Evolutionary conservation across 35 echinoderm and acorn worm genomes (phyloP).

Genomic region (Ophiothrix spiculata): DNA sequence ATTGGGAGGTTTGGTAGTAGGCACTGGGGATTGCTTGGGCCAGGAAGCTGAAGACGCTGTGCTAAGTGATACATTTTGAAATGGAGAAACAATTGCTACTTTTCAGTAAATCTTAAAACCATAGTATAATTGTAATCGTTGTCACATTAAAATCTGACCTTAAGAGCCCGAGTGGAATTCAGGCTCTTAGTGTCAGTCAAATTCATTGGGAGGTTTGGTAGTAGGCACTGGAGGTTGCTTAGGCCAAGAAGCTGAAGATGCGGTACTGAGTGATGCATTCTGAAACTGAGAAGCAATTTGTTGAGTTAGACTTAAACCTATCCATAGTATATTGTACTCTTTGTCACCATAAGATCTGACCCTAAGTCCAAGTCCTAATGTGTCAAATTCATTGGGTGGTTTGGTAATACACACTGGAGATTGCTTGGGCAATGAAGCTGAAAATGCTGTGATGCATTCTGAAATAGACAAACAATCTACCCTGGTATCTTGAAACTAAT

Average conservation of each 20-base stretch:
- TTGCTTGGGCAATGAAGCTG: slow-evolving; percentile 56
- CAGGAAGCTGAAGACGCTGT: slow-evolving; percentile 55
- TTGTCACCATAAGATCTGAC: slow-evolving; percentile 21
- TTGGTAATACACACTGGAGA: background rate
- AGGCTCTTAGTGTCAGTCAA: too few species aligned
- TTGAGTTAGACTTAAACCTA: too few species aligned
- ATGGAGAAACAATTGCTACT: too few species aligned
- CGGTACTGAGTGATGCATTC: slow-evolving; percentile 46
- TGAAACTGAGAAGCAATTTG: slow-evolving; percentile 7
- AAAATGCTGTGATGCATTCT: slow-evolving; percentile 54
- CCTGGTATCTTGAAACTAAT: too few species aligned
- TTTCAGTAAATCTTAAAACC: too few species aligned
- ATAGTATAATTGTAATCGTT: too few species aligned
- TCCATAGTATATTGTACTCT: too few species aligned
- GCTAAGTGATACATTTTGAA: slow-evolving; percentile 39
- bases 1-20: background rate
- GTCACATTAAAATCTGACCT: too few species aligned
- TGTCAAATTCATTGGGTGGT: slow-evolving; percentile 29
- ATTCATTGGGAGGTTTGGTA: slow-evolving; percentile 16
- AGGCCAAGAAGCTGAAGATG: slow-evolving; percentile 62
- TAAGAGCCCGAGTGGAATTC: too few species aligned
- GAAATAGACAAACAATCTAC: background rate
- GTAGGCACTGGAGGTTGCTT: slow-evolving; percentile 27
- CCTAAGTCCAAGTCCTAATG: slow-evolving; percentile 19
- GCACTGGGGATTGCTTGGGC: slow-evolving; percentile 44